A percentile compares a stretch with the other conserved stretches of the same genome.
Conservation (phyloP, 1,140 invertebrate species). For the Polypedilum vanderplanki region DNA sequence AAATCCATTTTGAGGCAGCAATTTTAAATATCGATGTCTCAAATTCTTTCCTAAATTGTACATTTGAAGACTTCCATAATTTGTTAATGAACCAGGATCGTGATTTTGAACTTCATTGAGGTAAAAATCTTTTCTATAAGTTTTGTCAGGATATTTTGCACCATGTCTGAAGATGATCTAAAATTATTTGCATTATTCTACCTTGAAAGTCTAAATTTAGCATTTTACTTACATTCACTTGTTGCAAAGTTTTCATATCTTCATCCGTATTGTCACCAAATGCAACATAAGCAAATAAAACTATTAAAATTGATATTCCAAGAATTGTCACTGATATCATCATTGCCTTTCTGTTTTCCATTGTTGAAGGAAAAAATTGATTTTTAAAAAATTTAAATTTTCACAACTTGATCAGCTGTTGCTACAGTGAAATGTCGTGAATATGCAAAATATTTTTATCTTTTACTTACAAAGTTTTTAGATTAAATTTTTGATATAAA, state of each 20-base stretch:
- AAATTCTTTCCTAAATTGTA: slow-evolving; percentile 70
- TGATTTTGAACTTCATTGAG: not conserved
- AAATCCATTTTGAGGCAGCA: slow-evolving; percentile 53
- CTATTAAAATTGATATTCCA: slow-evolving; percentile 39
- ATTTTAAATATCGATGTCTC: slow-evolving; percentile 57
- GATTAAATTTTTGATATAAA: not conserved
- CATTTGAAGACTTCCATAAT: slow-evolving; percentile 72
- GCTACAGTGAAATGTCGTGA: not conserved
- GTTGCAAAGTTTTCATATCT: slow-evolving; percentile 41
- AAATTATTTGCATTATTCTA: not conserved
- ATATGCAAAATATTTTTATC: not conserved
- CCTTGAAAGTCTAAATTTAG: not conserved
- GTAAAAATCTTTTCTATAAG: slow-evolving; percentile 6
- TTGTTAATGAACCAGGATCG: slow-evolving; percentile 33
- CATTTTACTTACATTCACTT: slow-evolving; percentile 39
- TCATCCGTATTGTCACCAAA: slow-evolving; percentile 43
- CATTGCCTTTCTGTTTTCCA: slow-evolving; percentile 15
- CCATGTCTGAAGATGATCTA: slow-evolving; percentile 59
- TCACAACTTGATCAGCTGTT: not conserved
- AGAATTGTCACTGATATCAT: slow-evolving; percentile 39
- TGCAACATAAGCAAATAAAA: slow-evolving; percentile 43
- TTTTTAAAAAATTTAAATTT: too few species aligned
- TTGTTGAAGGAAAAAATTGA: not conserved
- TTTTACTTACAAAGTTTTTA: not conserved
- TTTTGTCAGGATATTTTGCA: slow-evolving; percentile 57